Evolutionary conservation across 1,140 invertebrate species (phyloP).

Genomic region (Magallana angulata): DNA sequence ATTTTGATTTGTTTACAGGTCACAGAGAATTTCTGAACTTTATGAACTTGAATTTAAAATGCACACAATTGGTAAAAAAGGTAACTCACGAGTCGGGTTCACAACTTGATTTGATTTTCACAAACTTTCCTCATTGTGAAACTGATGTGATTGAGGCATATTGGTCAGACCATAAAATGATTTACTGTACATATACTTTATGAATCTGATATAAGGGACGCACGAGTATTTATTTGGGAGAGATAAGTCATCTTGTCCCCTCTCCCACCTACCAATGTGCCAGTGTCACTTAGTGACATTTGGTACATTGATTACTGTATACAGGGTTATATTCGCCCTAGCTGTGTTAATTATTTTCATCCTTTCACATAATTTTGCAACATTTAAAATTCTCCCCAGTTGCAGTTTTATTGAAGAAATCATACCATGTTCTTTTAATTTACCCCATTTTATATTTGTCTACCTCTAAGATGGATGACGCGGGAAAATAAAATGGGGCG

Average conservation of each 20-base stretch:
- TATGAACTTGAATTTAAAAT: conserved; percentile 40
- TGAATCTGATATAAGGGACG: neutral
- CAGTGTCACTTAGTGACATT: neutral
- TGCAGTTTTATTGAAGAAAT: neutral
- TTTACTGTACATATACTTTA: conserved; percentile 9
- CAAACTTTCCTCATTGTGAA: neutral
- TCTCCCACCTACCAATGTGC: conserved; percentile 19
- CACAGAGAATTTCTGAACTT: conserved; percentile 42
- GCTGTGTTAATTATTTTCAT: neutral
- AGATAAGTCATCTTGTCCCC: neutral
- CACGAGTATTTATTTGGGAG: neutral
- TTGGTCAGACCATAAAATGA: conserved; percentile 38
- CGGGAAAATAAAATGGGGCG: too few species aligned
- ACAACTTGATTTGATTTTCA: conserved; percentile 38
- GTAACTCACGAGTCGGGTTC: conserved; percentile 32
- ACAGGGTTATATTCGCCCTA: too few species aligned
- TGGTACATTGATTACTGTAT: neutral
- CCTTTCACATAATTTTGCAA: neutral
- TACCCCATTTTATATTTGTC: neutral
- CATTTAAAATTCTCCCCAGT: neutral
- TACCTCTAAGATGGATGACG: too few species aligned
- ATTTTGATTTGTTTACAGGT: conserved; percentile 46
- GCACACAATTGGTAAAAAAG: conserved; percentile 35
- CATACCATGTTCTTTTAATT: neutral
- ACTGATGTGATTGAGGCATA: neutral